Conservation (phyloP, 2,888 invertebrate species). For the Molorchus minor region DNA sequence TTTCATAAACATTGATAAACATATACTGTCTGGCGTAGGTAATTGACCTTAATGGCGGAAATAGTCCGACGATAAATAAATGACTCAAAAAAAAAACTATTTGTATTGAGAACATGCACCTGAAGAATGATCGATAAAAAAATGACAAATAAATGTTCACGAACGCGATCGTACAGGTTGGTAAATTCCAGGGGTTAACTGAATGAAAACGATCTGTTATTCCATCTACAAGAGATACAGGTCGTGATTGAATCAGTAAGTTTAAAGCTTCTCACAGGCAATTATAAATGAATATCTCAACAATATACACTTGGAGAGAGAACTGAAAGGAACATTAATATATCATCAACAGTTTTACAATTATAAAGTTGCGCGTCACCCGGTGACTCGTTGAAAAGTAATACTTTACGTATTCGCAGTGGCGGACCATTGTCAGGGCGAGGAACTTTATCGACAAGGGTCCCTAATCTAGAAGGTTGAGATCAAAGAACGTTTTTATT, state of each 20-base stretch:
- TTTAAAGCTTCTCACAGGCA: conserved; percentile 49
- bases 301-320: conserved; percentile 50
- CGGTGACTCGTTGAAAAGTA: conserved; percentile 47
- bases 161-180: conserved; percentile 4
- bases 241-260: conserved; percentile 41
- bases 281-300: conserved; percentile 54
- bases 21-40: too few species aligned
- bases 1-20: too few species aligned
- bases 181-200: conserved; percentile 21
- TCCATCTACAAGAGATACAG: conserved; percentile 36
- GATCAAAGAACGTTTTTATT: too few species aligned
- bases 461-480: too few species aligned
- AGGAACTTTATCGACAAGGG: too few species aligned
- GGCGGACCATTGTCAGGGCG: too few species aligned
- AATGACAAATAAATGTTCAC: conserved; percentile 2
- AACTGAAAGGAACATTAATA: conserved; percentile 51
- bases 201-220: conserved; percentile 26
- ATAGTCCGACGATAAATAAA: too few species aligned
- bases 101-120: too few species aligned
- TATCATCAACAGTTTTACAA: conserved; percentile 54
- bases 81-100: too few species aligned
- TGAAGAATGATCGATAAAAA: too few species aligned
- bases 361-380: conserved; percentile 53
- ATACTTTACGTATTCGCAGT: conserved; percentile 49
- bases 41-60: too few species aligned